Conservation (phyloP, 2,888 invertebrate species). For the Scrobipalpa costella region DNA sequence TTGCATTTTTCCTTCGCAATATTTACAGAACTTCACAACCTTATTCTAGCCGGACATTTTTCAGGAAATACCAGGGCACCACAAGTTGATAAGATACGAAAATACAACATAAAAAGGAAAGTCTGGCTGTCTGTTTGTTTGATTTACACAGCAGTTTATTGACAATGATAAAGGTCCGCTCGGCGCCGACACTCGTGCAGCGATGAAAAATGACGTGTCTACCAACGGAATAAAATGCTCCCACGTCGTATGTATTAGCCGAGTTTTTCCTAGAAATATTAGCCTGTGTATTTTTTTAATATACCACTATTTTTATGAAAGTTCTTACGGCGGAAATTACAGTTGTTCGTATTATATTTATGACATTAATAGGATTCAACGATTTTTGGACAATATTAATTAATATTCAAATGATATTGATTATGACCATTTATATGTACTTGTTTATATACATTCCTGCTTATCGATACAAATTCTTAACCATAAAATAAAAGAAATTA, state of each 20-base stretch:
- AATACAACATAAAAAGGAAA: slow-evolving; percentile 14
- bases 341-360: too few relatives aligned
- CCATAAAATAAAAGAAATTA: too few relatives aligned
- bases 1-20: too few relatives aligned
- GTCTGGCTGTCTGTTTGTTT: slow-evolving; percentile 40
- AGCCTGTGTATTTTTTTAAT: too few relatives aligned
- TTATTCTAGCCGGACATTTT: background rate
- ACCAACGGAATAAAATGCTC: slow-evolving; percentile 41
- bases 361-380: too few relatives aligned
- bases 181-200: slow-evolving; percentile 67
- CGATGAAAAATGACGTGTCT: slow-evolving; percentile 63
- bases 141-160: slow-evolving; percentile 66
- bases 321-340: background rate
- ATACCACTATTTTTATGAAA: slow-evolving; percentile 29
- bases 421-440: too few relatives aligned
- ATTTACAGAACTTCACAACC: too few relatives aligned
- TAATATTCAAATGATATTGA: too few relatives aligned
- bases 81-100: slow-evolving; percentile 8
- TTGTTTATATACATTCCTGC: too few relatives aligned
- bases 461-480: too few relatives aligned
- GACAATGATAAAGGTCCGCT: slow-evolving; percentile 73
- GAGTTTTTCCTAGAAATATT: slow-evolving; percentile 46
- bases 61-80: too few relatives aligned
- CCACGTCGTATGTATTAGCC: slow-evolving; percentile 52
- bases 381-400: too few relatives aligned